Conservation (phyloP, 2,888 invertebrate species). For the Aphidius colemani region DNA sequence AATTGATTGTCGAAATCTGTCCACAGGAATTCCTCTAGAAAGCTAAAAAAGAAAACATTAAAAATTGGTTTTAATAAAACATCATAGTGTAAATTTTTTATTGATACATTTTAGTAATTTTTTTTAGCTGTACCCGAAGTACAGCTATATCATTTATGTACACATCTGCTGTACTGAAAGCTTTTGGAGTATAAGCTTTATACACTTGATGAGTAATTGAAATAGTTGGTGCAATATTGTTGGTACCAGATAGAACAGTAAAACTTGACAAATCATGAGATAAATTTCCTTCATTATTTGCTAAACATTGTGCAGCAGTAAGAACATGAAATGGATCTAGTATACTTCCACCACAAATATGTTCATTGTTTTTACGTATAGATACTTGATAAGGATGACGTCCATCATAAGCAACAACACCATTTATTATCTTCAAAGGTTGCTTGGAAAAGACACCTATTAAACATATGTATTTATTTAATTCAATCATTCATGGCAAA, state of each 20-base stretch:
- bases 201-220: background rate
- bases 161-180: background rate
- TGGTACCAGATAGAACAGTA: background rate
- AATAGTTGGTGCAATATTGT: background rate
- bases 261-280: background rate
- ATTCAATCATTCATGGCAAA: too few species aligned
- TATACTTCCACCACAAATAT: constrained; percentile 39
- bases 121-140: background rate
- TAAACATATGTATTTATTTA: too few species aligned
- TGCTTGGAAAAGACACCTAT: background rate
- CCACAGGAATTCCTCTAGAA: background rate
- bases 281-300: background rate
- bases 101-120: background rate
- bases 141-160: constrained; percentile 6
- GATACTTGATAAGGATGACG: constrained; percentile 39
- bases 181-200: background rate
- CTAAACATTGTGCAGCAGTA: constrained; percentile 38
- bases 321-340: constrained; percentile 32
- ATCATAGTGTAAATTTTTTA: background rate
- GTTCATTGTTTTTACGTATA: constrained; percentile 25
- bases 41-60: background rate
- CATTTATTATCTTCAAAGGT: constrained; percentile 31
- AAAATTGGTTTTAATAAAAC: background rate
- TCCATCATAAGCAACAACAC: constrained; percentile 29
- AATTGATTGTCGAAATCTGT: constrained; percentile 9